Base-by-base conservation (phyloP, 2,888 invertebrate species). In the Sepiola atlantica region DNA sequence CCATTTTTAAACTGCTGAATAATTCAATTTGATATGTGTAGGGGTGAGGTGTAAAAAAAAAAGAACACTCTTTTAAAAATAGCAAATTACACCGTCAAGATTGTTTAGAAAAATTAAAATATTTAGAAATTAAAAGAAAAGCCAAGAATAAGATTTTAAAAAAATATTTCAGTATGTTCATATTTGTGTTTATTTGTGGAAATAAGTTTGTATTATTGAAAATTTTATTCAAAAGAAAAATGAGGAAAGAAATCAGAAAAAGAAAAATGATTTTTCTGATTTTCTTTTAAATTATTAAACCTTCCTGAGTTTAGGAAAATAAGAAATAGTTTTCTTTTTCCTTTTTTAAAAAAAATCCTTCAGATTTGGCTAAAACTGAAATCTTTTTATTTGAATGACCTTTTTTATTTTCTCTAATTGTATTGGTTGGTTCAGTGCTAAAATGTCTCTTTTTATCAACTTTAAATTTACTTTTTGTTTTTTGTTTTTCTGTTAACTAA, bases 1-100 rank as follows among this genome's bases (percentile, higher is more conserved):
- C 77, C 77, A 77, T 77, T 77, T 77, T 77, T 77, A 77, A 77
- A 77, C 77, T 77, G 77, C 77, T 77, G 77, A 77, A 77, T 61
- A 61, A 10, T 77, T 77, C n/a, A n/a, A 77, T n/a, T 77, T 77
- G 10, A 16, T n/a, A n/a, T 18, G 32, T 0, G n/a, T n/a, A 77
- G n/a, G 32, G 32, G 21, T 28, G 21, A 61, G 61, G 24, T 24
- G 61, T 21, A 61, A 61, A 28, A 61, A 21, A n/a, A 1, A 18
- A 32, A 61, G 24, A 21, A 21, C 10, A 24, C 10, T 61, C 8
- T 2, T 24, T 24, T 28, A 24, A 61, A 61, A 45, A 45, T n/a
- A n/a, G n/a, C n/a, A 61, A 61, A 61, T 24, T 28, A 61, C 10
- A 61, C 10, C 10, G 24, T 24, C 21, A 61, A 24, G 61, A 20